Conservation (phyloP, 2,797 vertebrate genomes). For the Protonibea diacanthus region DNA sequence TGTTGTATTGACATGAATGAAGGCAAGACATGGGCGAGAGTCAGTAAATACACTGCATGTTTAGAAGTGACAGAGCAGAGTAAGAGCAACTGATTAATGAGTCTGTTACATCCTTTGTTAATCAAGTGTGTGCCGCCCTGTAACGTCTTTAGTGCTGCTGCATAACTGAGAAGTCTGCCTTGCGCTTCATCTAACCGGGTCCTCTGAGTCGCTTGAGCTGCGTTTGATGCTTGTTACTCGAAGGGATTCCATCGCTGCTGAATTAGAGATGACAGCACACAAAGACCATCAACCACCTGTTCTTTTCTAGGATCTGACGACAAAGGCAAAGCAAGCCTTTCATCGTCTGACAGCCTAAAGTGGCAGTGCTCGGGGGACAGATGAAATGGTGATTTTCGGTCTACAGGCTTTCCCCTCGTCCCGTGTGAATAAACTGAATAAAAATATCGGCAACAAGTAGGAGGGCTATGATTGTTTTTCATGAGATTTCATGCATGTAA, state of each 20-base stretch:
- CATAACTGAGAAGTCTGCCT: conserved; percentile 24
- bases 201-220: conserved; percentile 31
- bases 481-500: conserved; percentile 10
- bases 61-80: conserved; percentile 33
- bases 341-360: conserved; percentile 47
- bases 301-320: conserved; percentile 61
- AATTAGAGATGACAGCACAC: conserved; percentile 64
- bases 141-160: conserved; percentile 34
- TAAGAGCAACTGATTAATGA: conserved; percentile 40
- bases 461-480: conserved; percentile 1
- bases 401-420: conserved; percentile 16
- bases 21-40: conserved; percentile 39
- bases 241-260: conserved; percentile 50
- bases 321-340: conserved; percentile 59
- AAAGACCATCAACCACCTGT: conserved; percentile 65
- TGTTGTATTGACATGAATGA: conserved; percentile 52
- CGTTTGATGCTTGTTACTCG: conserved; percentile 59
- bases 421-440: not conserved
- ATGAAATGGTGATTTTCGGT: conserved; percentile 39
- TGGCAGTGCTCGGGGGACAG: conserved; percentile 34
- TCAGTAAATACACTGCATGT: conserved; percentile 33
- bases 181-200: conserved; percentile 39
- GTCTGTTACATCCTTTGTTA: conserved; percentile 35
- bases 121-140: conserved; percentile 34
- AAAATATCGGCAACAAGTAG: conserved; percentile 44